Evolutionary conservation across 2,797 vertebrate genomes (phyloP).

Genomic region (Mastacembelus armatus): DNA sequence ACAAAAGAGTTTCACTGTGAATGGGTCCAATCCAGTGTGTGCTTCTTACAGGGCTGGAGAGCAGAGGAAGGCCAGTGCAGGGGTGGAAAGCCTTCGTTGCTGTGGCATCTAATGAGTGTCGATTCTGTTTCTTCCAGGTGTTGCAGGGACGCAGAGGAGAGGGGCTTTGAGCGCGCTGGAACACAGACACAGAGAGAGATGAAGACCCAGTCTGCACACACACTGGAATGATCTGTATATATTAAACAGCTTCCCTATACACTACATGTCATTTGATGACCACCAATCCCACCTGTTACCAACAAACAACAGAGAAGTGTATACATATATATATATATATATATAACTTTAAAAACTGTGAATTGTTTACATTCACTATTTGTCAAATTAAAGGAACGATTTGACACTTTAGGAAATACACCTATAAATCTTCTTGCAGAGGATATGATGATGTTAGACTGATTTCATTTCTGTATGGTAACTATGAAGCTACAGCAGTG

Average conservation of each 20-base stretch:
- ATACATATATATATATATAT: too few relatives aligned
- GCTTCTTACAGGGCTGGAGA: slow-evolving; percentile 95
- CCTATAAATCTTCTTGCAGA: background rate
- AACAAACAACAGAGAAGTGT: background rate
- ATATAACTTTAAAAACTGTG: too few relatives aligned
- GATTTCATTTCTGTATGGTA: background rate
- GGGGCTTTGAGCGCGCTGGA: slow-evolving; percentile 83
- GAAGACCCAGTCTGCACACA: slow-evolving; percentile 12
- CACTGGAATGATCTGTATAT: slow-evolving; percentile 7
- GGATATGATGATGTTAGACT: background rate
- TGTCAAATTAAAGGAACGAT: too few relatives aligned
- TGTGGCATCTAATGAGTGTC: slow-evolving; percentile 92
- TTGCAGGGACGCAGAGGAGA: slow-evolving; percentile 88
- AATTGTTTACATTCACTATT: too few relatives aligned
- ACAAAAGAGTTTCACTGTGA: slow-evolving; percentile 1
- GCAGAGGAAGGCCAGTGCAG: slow-evolving; percentile 95
- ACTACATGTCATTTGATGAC: background rate
- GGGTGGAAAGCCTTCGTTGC: slow-evolving; percentile 97
- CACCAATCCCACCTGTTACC: background rate
- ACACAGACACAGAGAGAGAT: slow-evolving; percentile 29
- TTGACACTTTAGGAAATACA: too few relatives aligned
- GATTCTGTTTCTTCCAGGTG: slow-evolving; percentile 91
- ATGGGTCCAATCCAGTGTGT: background rate
- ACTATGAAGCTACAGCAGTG: background rate
- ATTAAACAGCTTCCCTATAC: background rate